These are phyloP conservation scores for Globodera rostochiensis DNA, from an alignment of 1,140 invertebrate genomes.

Conservation along the genomic window DNA sequence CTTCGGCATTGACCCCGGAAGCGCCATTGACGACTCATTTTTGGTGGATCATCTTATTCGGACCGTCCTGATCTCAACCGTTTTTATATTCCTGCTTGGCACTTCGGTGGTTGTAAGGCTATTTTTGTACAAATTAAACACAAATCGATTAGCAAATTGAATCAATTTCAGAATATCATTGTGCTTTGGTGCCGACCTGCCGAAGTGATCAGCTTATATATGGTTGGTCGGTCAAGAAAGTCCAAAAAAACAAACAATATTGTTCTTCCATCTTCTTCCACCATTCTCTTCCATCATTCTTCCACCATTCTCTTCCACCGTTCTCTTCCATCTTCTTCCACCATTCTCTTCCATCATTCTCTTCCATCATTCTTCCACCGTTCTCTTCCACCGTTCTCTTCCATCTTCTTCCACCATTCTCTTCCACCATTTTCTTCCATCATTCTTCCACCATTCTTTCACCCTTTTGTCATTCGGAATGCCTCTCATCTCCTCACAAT, in stretches of 20 bases:
- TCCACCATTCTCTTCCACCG: background rate
- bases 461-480: too few relatives aligned
- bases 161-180: conserved; percentile 19
- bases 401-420: too few relatives aligned
- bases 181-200: conserved; percentile 13
- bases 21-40: background rate
- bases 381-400: background rate
- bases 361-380: background rate
- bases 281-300: background rate
- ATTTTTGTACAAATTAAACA: background rate
- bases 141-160: too few relatives aligned
- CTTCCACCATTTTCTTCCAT: too few relatives aligned
- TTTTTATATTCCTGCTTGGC: conserved; percentile 20
- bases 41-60: background rate
- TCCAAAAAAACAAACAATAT: too few relatives aligned
- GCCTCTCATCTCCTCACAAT: too few relatives aligned
- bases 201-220: conserved; percentile 26
- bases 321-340: background rate
- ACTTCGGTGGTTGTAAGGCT: conserved; percentile 7
- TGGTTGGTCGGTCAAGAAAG: conserved; percentile 1
- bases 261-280: too few relatives aligned
- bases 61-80: background rate
- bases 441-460: too few relatives aligned
- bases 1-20: conserved; percentile 9
- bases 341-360: background rate